phyloP scores from a whole-genome alignment of 2,113 vertebrate species.

The Callipepla squamata region DNA sequence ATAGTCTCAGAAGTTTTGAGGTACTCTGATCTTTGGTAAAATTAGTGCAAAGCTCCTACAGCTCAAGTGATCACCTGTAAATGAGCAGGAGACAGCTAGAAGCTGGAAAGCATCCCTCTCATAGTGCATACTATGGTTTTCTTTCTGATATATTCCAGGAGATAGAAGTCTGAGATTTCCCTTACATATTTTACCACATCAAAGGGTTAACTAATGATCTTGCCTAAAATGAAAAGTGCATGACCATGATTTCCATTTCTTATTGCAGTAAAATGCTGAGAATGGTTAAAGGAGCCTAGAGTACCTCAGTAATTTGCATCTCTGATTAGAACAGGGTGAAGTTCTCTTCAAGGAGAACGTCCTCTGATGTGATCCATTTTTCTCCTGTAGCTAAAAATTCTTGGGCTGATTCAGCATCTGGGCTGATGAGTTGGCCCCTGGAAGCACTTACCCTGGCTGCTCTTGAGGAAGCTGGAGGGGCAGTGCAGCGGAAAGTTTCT shows the following conservation, averaged over 20 bases:
- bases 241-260: neutral
- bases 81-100: neutral
- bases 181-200: neutral
- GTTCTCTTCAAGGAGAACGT: constrained; percentile 47
- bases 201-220: neutral
- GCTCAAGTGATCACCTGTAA: neutral
- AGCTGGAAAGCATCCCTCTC: neutral
- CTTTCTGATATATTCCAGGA: neutral
- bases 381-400: constrained; percentile 15
- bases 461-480: neutral
- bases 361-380: neutral
- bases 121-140: neutral
- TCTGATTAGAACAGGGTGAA: neutral
- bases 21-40: neutral
- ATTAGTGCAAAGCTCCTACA: neutral
- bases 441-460: neutral
- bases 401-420: constrained; percentile 53
- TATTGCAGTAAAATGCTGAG: neutral
- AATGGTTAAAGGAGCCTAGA: neutral
- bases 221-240: neutral
- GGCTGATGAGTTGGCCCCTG: constrained; percentile 4
- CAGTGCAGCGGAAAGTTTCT: constrained; percentile 5
- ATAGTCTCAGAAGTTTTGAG: neutral
- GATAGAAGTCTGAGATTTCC: neutral
- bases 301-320: constrained; percentile 2